Percentiles rank a stretch among this genome's conserved stretches.
These are phyloP conservation scores for Lophius americanus DNA, from an alignment of 2,797 vertebrate species.

Conservation along the genomic window DNA sequence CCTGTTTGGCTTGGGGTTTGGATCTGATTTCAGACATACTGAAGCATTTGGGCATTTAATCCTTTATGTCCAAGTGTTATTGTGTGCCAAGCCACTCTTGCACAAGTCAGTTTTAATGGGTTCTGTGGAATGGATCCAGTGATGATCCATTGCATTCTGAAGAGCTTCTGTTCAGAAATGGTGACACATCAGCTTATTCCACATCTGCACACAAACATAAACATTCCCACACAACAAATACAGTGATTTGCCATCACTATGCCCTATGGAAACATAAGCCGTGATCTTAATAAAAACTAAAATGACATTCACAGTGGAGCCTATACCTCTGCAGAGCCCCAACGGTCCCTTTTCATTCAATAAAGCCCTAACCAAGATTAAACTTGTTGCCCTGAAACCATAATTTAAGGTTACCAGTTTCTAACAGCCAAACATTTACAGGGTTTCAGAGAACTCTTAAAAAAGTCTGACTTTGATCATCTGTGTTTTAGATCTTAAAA, in stretches of 20 bases:
- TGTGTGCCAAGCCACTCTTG: constrained; percentile 46
- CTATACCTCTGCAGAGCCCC: too few relatives aligned
- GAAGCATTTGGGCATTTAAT: constrained; percentile 66
- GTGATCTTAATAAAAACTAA: constrained; percentile 22
- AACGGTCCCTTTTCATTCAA: too few relatives aligned
- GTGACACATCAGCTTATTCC: constrained; percentile 33
- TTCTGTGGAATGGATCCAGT: constrained; percentile 40
- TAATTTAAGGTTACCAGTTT: too few relatives aligned
- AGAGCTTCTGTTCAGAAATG: constrained; percentile 40
- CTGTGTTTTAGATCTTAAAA: too few relatives aligned
- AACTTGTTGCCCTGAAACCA: too few relatives aligned
- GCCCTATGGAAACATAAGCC: constrained; percentile 11
- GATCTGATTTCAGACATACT: constrained; percentile 60
- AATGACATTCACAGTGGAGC: too few relatives aligned
- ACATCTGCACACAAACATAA: constrained; percentile 33
- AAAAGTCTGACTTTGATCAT: too few relatives aligned
- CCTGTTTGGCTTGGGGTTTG: constrained; percentile 46
- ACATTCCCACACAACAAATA: constrained; percentile 23
- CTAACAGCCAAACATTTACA: too few relatives aligned
- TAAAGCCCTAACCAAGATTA: too few relatives aligned
- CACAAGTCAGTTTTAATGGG: constrained; percentile 43
- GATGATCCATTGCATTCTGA: constrained; percentile 43
- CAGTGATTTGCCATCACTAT: neutral
- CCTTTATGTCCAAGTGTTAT: constrained; percentile 45
- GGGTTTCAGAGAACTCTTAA: too few relatives aligned